These are phyloP conservation scores for Balaenoptera acutorostrata DNA, from an alignment of 2,113 vertebrate species.

Conservation along the genomic window DNA sequence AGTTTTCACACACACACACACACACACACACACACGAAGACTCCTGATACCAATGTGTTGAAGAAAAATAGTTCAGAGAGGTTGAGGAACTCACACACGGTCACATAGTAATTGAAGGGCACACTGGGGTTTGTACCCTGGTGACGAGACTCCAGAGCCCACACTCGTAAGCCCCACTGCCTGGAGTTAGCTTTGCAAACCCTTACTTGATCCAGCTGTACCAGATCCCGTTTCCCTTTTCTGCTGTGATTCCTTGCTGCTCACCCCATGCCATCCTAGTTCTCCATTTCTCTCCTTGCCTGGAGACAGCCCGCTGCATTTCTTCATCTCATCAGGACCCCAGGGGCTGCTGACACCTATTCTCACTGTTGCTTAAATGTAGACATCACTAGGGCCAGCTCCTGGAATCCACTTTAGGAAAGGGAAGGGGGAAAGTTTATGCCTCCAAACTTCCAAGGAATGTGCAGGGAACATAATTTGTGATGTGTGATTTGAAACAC, in stretches of 20 bases:
- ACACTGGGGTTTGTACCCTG: not conserved
- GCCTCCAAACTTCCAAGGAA: not conserved
- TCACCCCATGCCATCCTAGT: not conserved
- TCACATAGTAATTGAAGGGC: not conserved
- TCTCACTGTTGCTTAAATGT: not conserved
- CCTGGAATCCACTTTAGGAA: not conserved
- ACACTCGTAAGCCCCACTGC: not conserved
- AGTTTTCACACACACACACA: not conserved
- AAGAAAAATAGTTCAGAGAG: constrained; percentile 15
- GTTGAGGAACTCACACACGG: not conserved
- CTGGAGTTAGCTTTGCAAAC: not conserved
- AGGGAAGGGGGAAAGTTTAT: not conserved
- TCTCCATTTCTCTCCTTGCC: not conserved
- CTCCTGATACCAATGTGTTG: not conserved
- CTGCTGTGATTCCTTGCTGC: no score
- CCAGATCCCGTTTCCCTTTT: not conserved
- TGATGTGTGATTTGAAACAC: constrained; percentile 9
- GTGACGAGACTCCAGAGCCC: not conserved
- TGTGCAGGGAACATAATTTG: not conserved
- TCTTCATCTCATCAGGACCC: not conserved
- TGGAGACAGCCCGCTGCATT: not conserved
- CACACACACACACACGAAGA: not conserved
- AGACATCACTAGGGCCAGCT: not conserved
- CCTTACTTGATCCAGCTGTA: not conserved
- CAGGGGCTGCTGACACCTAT: not conserved